Conservation (phyloP, 2,113 vertebrate genomes). For the Capra hircus region DNA sequence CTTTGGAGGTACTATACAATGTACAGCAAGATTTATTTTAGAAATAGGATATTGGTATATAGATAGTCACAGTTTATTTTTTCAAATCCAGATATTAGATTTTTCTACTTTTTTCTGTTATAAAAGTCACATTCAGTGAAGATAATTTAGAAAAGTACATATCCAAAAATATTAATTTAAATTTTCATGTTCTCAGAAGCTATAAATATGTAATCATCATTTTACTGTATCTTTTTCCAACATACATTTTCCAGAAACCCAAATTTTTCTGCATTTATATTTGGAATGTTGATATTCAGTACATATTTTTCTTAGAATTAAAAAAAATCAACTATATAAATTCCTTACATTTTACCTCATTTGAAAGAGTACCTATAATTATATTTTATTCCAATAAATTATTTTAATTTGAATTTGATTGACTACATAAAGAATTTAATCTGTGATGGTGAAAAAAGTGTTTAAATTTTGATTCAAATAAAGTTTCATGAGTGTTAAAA, state of each 20-base stretch:
- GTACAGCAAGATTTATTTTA: background rate
- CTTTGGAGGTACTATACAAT: background rate
- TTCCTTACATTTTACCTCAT: background rate
- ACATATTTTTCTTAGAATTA: background rate
- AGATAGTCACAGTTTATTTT: background rate
- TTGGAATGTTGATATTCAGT: background rate
- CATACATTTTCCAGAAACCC: background rate
- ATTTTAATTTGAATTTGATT: background rate
- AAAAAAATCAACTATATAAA: background rate
- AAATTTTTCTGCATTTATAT: background rate
- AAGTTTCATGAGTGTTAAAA: background rate
- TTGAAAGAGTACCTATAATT: background rate
- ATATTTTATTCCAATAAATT: background rate
- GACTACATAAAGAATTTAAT: background rate
- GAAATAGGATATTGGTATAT: background rate
- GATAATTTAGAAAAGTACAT: background rate
- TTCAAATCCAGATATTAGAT: background rate
- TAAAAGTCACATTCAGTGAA: background rate
- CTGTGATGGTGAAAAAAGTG: background rate
- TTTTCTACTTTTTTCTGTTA: background rate
- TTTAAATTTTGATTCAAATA: background rate
- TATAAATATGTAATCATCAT: background rate
- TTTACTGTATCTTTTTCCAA: background rate
- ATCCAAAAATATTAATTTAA: background rate
- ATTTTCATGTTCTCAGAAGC: background rate